A percentile compares a stretch with the other conserved stretches of the same genome.
Evolutionary conservation across 2,888 invertebrate species (phyloP).

Genomic region (Pycnomerus fuliginosus): DNA sequence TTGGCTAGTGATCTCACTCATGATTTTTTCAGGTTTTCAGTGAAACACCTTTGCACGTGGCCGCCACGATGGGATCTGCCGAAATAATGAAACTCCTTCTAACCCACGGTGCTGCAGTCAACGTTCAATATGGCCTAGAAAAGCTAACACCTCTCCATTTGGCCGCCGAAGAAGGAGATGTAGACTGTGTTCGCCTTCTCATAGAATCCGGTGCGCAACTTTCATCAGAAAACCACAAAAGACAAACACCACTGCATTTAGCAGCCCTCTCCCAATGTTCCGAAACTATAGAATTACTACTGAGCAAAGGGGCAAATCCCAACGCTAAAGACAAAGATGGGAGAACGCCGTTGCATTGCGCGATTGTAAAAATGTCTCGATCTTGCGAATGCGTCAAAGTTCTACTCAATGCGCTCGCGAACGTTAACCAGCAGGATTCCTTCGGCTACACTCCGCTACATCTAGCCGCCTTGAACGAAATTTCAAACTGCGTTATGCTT

Average conservation of each 20-base stretch:
- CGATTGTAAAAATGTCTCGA: slow-evolving; percentile 75
- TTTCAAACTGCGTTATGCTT: slow-evolving; percentile 71
- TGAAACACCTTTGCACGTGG: slow-evolving; percentile 82
- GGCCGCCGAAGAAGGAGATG: slow-evolving; percentile 84
- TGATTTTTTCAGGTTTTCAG: slow-evolving; percentile 65
- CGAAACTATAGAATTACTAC: slow-evolving; percentile 71
- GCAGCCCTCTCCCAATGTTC: slow-evolving; percentile 79
- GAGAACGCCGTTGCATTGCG: slow-evolving; percentile 76
- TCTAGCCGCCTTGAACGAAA: slow-evolving; percentile 80
- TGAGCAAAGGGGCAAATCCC: slow-evolving; percentile 56
- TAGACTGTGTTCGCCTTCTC: slow-evolving; percentile 71
- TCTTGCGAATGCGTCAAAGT: slow-evolving; percentile 70
- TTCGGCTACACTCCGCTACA: slow-evolving; percentile 85
- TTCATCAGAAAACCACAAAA: slow-evolving; percentile 72
- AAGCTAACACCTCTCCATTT: slow-evolving; percentile 81
- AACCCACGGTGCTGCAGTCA: slow-evolving; percentile 75
- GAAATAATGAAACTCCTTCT: slow-evolving; percentile 72
- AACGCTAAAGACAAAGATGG: slow-evolving; percentile 70
- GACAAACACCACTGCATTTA: slow-evolving; percentile 82
- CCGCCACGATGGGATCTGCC: slow-evolving; percentile 71
- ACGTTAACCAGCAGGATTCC: slow-evolving; percentile 74
- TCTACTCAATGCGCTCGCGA: slow-evolving; percentile 65
- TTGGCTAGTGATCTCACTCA: no score
- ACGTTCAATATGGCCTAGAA: slow-evolving; percentile 67
- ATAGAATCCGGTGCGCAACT: slow-evolving; percentile 74